Base-by-base conservation (phyloP, 2,113 vertebrate species). In the Phycodurus eques region DNA sequence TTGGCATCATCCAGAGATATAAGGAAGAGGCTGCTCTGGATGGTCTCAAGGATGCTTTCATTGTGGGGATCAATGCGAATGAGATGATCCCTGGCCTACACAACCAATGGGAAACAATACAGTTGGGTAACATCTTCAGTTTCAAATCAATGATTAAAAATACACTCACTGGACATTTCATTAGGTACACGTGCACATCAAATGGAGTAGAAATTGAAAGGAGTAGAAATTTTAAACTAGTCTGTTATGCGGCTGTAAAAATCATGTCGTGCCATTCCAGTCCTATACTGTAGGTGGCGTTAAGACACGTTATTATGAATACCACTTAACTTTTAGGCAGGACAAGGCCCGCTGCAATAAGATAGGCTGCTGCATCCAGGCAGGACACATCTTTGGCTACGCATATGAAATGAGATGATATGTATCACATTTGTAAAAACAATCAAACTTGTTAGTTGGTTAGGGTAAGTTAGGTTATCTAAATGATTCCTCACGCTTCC, bases 51-150 rank as follows among this genome's bases (percentile, higher is more conserved):
- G 31, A 90, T 83, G 72, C 77, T 86, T 79, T 94, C 85, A 76
- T 99, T 99, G 80, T 92, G 92, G 75, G 94, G 93, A 88, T 96
- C 94, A 62, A 99, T 94, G 77, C 74, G 78, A 76, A 96, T 95
- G 65, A 99, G 94, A 90, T 99, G 90, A 42, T 97, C 93, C 67
- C 96, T 92, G 72, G 94, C 87, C 98, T 99, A 81, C 19, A 80
- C 61, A 54, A 42, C 64, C 11, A 68, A 8, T 27, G 8, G 12
- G n/a, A 65, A 22, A 65, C 17, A 44, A 65, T 43, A n/a, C 61
- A 63, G 39, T 63, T 65, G 44, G 4, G 8, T 42, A 6, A 64
- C 10, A 43, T 43, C 39, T 64, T 22, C 4, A 44, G 12, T 39
- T 19, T 33, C 9, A 33, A 42, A 2, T 20, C 8, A 39, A 20